Evolutionary conservation across 2,113 vertebrate genomes (phyloP), one percentile per base, ranked within the genome.

Genomic region (Jacana jacana): DNA sequence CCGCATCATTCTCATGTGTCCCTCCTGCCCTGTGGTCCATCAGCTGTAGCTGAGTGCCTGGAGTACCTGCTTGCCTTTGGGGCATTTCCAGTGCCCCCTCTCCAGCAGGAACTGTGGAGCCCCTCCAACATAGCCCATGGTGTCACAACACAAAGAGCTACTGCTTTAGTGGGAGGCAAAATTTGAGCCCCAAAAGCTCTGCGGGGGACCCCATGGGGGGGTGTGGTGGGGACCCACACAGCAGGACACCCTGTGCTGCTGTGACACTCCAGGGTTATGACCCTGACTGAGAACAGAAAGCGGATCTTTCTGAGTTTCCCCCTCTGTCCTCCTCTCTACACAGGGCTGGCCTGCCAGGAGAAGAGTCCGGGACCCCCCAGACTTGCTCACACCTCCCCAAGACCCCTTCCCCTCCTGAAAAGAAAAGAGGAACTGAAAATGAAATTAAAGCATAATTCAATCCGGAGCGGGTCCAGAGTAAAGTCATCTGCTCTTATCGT

Each of bases 401-500:
- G 15, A 13, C 93, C 91, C 94, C 28, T 92, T 96, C 11, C 39
- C 78, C 75, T 89, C 64, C 79, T 46, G 61, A 75, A 93, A 92
- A 91, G 82, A 94, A 94, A 96, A 96, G 96, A 88, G 95, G 93
- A 97, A 96, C 92, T 3, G 94, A 95, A 93, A 95, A 94, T 88
- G 95, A 96, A 95, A 92, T 94, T 90, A 95, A 94, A 96, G 93
- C 94, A 92, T 95, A 97, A 97, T 96, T 96, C 96, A 97, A 96
- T 96, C 95, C 92, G 77, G 83, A 97, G 96, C 14, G 0, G 84
- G 93, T 96, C 93, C 97, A 81, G 95, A 92, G 94, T 97, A 96
- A 93, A 96, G 95, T 94, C 95, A 94, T 94, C 93, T 95, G 91
- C 91, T 95, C 96, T 97, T 97, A 97, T 97, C 97, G 83, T 93